These are phyloP conservation scores for Cistogaster globosa DNA, from an alignment of 2,888 invertebrate genomes.

Conservation along the genomic window DNA sequence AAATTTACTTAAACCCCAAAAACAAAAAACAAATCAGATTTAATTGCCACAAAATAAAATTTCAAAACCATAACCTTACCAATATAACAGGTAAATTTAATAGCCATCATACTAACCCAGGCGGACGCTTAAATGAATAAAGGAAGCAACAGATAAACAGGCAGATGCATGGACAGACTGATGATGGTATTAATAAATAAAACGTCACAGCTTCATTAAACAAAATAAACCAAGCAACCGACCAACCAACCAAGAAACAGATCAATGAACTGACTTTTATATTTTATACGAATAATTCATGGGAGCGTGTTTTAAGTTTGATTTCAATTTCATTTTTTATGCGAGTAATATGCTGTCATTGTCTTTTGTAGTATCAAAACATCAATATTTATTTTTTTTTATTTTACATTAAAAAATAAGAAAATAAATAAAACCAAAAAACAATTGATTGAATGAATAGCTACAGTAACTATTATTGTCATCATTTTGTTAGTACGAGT, in stretches of 20 bases:
- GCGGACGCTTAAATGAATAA: slow-evolving; percentile 21
- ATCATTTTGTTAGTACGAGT: slow-evolving; percentile 13
- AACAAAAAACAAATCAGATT: slow-evolving; percentile 32
- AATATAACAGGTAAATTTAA: slow-evolving; percentile 64
- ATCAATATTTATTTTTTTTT: slow-evolving; percentile 29
- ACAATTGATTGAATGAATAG: slow-evolving; percentile 20
- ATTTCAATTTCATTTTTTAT: slow-evolving; percentile 21
- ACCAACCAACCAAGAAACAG: slow-evolving; percentile 24
- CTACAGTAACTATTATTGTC: slow-evolving; percentile 36
- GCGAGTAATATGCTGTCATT: slow-evolving; percentile 3
- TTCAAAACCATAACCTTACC: slow-evolving; percentile 69
- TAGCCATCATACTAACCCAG: slow-evolving; percentile 58
- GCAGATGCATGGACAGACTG: neutral
- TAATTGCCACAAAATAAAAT: slow-evolving; percentile 16
- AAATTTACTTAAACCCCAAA: slow-evolving; percentile 27
- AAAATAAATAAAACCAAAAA: slow-evolving; percentile 23
- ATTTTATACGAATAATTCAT: slow-evolving; percentile 40
- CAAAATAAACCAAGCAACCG: slow-evolving; percentile 28
- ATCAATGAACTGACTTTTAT: slow-evolving; percentile 62
- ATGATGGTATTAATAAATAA: slow-evolving; percentile 26
- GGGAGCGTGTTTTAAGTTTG: slow-evolving; percentile 25
- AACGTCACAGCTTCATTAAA: slow-evolving; percentile 61
- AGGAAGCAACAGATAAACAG: slow-evolving; percentile 32
- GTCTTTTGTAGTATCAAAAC: slow-evolving; percentile 29
- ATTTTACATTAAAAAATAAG: slow-evolving; percentile 5